Evolutionary conservation across 1,140 invertebrate species (phyloP).

Genomic region (Drusus annulatus): DNA sequence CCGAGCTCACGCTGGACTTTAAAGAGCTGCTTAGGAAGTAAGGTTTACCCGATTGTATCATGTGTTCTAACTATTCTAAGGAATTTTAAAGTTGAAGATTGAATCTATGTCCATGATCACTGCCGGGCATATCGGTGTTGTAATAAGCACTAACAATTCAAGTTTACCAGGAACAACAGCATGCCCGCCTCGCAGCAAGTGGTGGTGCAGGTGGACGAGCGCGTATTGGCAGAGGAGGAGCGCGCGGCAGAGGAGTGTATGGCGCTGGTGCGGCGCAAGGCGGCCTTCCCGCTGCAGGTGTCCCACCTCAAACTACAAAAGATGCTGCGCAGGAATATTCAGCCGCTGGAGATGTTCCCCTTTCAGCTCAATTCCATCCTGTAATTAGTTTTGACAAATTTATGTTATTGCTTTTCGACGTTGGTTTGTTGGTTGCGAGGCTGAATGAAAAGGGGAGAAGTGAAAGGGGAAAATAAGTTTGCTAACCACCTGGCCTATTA

Average conservation of each 20-base stretch:
- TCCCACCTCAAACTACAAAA: constrained; percentile 80
- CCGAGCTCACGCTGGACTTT: constrained; percentile 64
- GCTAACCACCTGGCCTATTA: no score
- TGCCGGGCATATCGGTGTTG: no score
- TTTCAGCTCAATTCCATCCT: constrained; percentile 64
- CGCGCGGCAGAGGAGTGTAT: constrained; percentile 74
- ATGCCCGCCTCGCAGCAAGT: constrained; percentile 75
- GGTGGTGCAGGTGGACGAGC: constrained; percentile 76
- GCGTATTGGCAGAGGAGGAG: constrained; percentile 76
- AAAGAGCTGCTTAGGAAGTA: constrained; percentile 65
- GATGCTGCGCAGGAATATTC: constrained; percentile 79
- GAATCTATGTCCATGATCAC: no score
- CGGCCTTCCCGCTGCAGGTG: constrained; percentile 68
- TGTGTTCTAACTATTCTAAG: no score
- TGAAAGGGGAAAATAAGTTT: no score
- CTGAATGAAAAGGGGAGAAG: no score
- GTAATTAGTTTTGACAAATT: constrained; percentile 16
- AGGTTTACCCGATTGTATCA: no score
- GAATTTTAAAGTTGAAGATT: no score
- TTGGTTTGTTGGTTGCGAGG: no score
- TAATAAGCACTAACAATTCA: no score
- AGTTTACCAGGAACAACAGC: constrained; percentile 70
- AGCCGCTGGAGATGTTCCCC: constrained; percentile 77
- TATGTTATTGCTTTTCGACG: no score
- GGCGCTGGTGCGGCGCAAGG: constrained; percentile 73